Percentiles rank a stretch among this genome's conserved stretches.
Conservation (phyloP, 2,797 vertebrate genomes). For the Tinamus major region DNA sequence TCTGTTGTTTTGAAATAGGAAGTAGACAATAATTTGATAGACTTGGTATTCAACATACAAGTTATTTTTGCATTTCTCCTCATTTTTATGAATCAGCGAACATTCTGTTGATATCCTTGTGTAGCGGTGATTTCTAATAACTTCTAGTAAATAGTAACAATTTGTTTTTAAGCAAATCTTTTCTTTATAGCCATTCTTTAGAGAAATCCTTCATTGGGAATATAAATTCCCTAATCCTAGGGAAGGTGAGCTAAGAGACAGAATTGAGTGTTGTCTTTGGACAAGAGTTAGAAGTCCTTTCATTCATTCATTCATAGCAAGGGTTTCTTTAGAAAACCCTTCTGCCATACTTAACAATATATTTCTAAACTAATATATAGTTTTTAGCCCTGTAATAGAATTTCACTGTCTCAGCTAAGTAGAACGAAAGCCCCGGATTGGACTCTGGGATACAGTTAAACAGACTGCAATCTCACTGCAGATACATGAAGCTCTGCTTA, state of each 20-base stretch:
- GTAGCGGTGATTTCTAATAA: background rate
- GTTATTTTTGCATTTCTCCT: background rate
- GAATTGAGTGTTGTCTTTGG: background rate
- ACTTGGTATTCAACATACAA: background rate
- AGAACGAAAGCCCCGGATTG: background rate
- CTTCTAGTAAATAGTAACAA: background rate
- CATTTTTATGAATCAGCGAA: background rate
- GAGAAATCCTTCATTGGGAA: background rate
- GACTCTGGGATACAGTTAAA: no score
- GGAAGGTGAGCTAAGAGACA: background rate
- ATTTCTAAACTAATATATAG: background rate
- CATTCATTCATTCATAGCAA: background rate
- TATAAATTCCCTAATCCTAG: background rate
- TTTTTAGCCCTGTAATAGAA: background rate
- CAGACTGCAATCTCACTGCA: background rate
- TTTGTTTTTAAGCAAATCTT: background rate
- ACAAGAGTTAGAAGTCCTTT: background rate
- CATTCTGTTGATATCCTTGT: background rate
- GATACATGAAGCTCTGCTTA: background rate
- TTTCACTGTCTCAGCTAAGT: background rate
- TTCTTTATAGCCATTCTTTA: background rate
- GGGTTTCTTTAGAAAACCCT: background rate
- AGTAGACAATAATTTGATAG: background rate
- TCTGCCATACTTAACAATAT: background rate
- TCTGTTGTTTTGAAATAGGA: background rate